phyloP scores from a whole-genome alignment of 1,140 invertebrate species.

The Melanaphis sacchari region DNA sequence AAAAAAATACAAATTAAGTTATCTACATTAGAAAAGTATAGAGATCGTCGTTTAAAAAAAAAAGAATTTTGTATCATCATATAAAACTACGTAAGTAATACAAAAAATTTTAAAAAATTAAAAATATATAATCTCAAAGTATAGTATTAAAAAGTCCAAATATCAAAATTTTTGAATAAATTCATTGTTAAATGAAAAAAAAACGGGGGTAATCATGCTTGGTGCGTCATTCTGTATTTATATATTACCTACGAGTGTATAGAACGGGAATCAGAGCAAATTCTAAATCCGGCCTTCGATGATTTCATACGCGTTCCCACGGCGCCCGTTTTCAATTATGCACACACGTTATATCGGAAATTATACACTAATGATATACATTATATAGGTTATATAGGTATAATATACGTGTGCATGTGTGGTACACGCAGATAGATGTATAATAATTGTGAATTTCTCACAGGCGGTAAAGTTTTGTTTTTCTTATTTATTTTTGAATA shows the following conservation, averaged over 20 bases:
- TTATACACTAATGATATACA: not conserved
- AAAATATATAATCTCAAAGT: too few species aligned
- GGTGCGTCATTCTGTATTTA: not conserved
- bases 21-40: too few species aligned
- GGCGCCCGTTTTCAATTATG: not conserved
- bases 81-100: too few species aligned
- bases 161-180: too few species aligned
- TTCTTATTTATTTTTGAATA: not conserved
- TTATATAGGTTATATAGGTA: not conserved
- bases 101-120: too few species aligned
- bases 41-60: too few species aligned
- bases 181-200: too few species aligned
- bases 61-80: too few species aligned
- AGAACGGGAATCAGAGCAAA: not conserved
- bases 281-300: not conserved
- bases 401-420: not conserved
- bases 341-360: slow-evolving; percentile 18
- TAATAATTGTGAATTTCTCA: not conserved
- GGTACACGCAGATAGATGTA: not conserved
- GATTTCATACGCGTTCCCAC: not conserved
- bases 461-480: not conserved
- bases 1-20: too few species aligned
- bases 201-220: too few species aligned
- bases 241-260: not conserved
- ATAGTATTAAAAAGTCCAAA: too few species aligned